A percentile compares a stretch with the other conserved stretches of the same genome.
phyloP scores from a whole-genome alignment of 2,113 vertebrate species.

The Stigmatopora argus region DNA sequence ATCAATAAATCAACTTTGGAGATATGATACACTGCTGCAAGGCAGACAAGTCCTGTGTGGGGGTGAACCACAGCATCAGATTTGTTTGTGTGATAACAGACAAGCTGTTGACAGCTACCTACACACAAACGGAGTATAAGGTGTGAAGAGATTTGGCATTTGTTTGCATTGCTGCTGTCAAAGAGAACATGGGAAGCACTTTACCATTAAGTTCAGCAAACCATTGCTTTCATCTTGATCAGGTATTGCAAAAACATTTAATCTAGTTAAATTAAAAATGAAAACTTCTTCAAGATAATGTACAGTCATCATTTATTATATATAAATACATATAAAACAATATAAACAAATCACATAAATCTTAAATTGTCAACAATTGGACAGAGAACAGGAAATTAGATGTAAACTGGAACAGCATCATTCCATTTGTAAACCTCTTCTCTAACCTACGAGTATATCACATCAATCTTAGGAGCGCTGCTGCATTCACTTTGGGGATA shows the following conservation, averaged over 20 bases:
- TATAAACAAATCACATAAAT: conserved; percentile 53
- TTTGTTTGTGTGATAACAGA: conserved; percentile 35
- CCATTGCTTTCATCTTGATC: no score
- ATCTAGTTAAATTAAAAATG: neutral
- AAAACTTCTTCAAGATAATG: neutral
- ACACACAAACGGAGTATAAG: conserved; percentile 2
- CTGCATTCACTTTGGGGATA: conserved; percentile 33
- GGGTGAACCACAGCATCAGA: neutral
- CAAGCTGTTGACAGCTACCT: conserved; percentile 31
- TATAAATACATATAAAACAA: conserved; percentile 71
- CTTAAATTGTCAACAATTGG: conserved; percentile 33
- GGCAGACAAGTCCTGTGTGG: conserved; percentile 8
- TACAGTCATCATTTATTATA: conserved; percentile 57
- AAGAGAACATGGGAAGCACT: no score
- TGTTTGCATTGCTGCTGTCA: no score
- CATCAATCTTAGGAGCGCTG: conserved; percentile 45
- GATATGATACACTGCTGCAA: conserved; percentile 13
- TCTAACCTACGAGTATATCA: conserved; percentile 35
- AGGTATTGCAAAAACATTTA: no score
- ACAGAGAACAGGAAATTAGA: conserved; percentile 6
- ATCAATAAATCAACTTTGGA: conserved; percentile 34
- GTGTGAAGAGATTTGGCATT: conserved; percentile 20
- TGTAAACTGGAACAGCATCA: conserved; percentile 5
- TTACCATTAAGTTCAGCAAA: no score
- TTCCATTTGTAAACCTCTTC: conserved; percentile 4